Percentiles rank a stretch among this genome's conserved stretches.
Evolutionary conservation across 2,888 invertebrate species (phyloP).

Genomic region (Baccha elongata): DNA sequence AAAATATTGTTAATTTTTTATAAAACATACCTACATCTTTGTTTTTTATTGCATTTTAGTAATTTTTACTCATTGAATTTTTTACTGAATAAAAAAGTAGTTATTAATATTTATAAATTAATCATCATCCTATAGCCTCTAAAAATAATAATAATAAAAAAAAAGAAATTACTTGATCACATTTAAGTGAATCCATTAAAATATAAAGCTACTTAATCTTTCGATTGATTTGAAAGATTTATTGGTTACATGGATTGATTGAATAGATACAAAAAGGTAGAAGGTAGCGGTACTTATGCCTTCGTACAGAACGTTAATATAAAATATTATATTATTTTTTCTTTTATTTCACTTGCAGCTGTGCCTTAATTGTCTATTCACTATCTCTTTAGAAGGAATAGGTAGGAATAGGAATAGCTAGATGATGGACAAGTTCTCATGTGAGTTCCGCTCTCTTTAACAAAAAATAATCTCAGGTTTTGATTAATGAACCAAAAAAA

Average conservation of each 20-base stretch:
- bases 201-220: conserved; percentile 17
- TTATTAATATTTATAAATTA: no score
- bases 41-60: no score
- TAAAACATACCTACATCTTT: no score
- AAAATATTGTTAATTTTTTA: no score
- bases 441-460: conserved; percentile 50
- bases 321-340: background rate
- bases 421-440: conserved; percentile 20
- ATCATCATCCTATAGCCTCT: background rate
- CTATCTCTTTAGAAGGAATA: background rate
- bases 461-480: conserved; percentile 16
- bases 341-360: conserved; percentile 20
- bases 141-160: background rate
- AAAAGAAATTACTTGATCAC: background rate
- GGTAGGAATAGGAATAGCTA: background rate
- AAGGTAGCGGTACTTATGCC: background rate
- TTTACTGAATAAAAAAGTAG: no score
- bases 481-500: conserved; percentile 45
- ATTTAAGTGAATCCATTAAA: conserved; percentile 23
- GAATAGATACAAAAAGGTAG: background rate
- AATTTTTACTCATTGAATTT: no score
- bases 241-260: conserved; percentile 30
- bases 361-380: conserved; percentile 13
- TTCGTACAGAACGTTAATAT: background rate
- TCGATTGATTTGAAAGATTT: conserved; percentile 41